Base-by-base conservation (phyloP, 1,140 invertebrate genomes). In the Chrysomallon squamiferum region DNA sequence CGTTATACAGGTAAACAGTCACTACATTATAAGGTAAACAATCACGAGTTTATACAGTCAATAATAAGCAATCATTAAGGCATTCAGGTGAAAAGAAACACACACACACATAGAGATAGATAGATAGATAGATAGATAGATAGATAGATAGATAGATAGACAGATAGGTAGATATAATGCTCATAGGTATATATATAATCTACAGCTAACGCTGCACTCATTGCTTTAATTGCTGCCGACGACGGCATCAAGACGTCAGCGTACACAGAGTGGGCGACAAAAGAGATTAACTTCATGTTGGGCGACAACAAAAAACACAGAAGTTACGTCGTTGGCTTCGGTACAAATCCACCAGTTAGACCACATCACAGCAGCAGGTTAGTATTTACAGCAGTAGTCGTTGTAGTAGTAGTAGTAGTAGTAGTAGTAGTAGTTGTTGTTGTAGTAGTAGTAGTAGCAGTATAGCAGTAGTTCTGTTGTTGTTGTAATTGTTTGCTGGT, bases 211-310 rank as follows among this genome's bases (percentile, higher is more conserved):
- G 62, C 68, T 5, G 78, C 78, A 1, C 74, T 80, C n/a, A 33
- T 79, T 20, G 75, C 75, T 29, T 56, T 79, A 18, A 65, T 75
- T 27, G 78, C 79, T 5, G 78, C 78, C 4, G 69, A 73, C 1
- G 49, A 70, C 15, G 75, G 76, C 2, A 73, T 81, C 20, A 59
- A 71, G 1, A 27, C 69, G 20, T 43, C 67, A 3, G 25, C 38
- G 2, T 74, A 89, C 72, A 72, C 85, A 20, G 69, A 83, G 57
- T 90, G 89, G 72, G 90, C 90, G 3, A 81, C 86, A 65, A 71
- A 86, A 67, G 90, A 91, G 80, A 88, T 91, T 45, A 78, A 88
- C 69, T 91, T 91, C 73, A 88, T 90, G 62, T 81, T 91, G 1
- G 90, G 90, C 1, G 85, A 87, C 57, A 82, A 82, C 69, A 89